These are phyloP conservation scores for Podarcis lilfordi DNA, from an alignment of 2,797 vertebrate species.

Conservation along the genomic window DNA sequence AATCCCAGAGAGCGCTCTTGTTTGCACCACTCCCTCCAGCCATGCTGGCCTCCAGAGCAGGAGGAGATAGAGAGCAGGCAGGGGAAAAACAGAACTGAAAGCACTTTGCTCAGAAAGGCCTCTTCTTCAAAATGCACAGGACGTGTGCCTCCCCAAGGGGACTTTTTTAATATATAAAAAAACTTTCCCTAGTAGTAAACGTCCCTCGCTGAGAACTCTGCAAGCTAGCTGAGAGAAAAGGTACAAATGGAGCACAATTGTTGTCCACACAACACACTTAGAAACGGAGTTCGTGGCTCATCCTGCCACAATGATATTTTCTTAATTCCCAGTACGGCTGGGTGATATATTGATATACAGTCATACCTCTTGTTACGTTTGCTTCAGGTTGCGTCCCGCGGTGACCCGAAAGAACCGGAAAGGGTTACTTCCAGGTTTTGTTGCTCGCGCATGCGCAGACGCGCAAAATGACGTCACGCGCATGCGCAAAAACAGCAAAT, in stretches of 20 bases:
- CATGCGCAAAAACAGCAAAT: too few species aligned
- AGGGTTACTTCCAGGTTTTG: too few species aligned
- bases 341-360: too few species aligned
- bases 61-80: background rate
- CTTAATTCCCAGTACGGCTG: too few species aligned
- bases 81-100: conserved; percentile 9
- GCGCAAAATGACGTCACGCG: too few species aligned
- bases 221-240: background rate
- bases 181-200: background rate
- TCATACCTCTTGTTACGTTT: too few species aligned
- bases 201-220: background rate
- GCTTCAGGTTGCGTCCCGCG: too few species aligned
- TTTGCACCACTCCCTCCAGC: background rate
- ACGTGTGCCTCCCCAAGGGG: background rate
- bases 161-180: background rate
- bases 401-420: too few species aligned
- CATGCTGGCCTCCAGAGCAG: background rate
- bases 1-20: conserved; percentile 4
- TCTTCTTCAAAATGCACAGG: background rate
- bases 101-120: background rate
- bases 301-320: too few species aligned
- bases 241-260: background rate
- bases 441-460: too few species aligned
- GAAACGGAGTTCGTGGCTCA: background rate
- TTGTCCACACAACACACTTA: background rate